Evolutionary conservation across 2,113 vertebrate genomes (phyloP), one percentile per base, ranked within the genome.

Genomic region (Penelope pileata): DNA sequence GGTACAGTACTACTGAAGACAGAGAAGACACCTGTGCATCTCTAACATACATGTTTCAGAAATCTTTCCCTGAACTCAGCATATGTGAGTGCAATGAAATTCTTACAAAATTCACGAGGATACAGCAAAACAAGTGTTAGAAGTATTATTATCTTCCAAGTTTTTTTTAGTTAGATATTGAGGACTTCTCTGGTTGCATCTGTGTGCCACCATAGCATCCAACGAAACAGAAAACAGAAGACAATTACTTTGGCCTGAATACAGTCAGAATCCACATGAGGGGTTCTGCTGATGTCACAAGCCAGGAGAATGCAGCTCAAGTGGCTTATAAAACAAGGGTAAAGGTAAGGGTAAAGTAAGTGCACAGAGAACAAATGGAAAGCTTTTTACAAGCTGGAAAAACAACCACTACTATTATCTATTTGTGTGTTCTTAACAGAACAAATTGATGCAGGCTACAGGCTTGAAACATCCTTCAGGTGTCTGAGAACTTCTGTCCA

Each of bases 361-460:
- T 62, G 42, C 38, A 18, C 36, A 2, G 1, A 63, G 23, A 56
- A 67, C 53, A 77, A 90, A 83, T 85, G 48, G 75, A 5, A 93
- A 13, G 53, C 43, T 81, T 93, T n/a, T 91, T 54, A 91, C 51
- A 84, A 84, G 45, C 83, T 77, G 51, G 48, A 89, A 76, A 95
- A 67, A 23, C 43, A 83, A 91, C 69, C 72, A 86, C 88, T 91
- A 59, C 86, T 88, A 51, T 81, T 19, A 84, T 85, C 94, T 95
- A 78, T 86, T 76, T 86, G 54, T 24, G 6, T 83, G 48, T 81
- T 92, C 89, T 85, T 86, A 87, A 76, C 27, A 94, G 53, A 95
- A 91, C 50, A 93, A 91, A 76, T 1, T 10, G 67, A 94, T 93
- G n/a, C 21, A 90, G 63, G 24, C 36, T 78, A 60, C 47, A 42